phyloP scores from a whole-genome alignment of 2,888 invertebrate species.

The Agrotis exclamationis region DNA sequence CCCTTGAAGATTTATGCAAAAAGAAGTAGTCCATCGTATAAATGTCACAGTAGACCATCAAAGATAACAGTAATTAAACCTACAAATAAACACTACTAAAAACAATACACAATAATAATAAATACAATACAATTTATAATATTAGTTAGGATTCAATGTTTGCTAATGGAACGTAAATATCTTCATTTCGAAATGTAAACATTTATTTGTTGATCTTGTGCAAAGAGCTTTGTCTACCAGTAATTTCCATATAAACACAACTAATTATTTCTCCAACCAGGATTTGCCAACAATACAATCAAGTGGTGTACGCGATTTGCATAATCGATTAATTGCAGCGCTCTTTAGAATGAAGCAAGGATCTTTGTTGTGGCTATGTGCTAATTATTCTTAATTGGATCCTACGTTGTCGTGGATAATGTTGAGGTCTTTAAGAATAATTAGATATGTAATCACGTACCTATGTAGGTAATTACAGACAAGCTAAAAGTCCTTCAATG shows the following conservation, averaged over 20 bases:
- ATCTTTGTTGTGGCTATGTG: constrained; percentile 18
- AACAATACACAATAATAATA: too few species aligned
- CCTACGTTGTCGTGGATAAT: background rate
- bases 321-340: constrained; percentile 46
- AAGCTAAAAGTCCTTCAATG: background rate
- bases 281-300: constrained; percentile 40
- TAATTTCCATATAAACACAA: constrained; percentile 28
- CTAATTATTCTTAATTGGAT: background rate
- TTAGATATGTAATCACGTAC: background rate
- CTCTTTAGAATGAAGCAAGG: constrained; percentile 31
- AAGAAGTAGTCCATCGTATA: too few species aligned
- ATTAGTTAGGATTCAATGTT: background rate
- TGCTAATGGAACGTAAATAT: constrained; percentile 1
- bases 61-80: too few species aligned
- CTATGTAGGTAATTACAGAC: background rate
- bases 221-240: constrained; percentile 20
- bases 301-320: constrained; percentile 37
- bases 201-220: constrained; percentile 17
- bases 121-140: too few species aligned
- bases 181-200: constrained; percentile 8
- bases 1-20: too few species aligned
- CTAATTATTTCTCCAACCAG: constrained; percentile 36
- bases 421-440: background rate
- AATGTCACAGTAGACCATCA: too few species aligned
- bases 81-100: too few species aligned